These are phyloP conservation scores for Netelia melanura DNA, from an alignment of 2,888 invertebrate genomes.

Conservation along the genomic window DNA sequence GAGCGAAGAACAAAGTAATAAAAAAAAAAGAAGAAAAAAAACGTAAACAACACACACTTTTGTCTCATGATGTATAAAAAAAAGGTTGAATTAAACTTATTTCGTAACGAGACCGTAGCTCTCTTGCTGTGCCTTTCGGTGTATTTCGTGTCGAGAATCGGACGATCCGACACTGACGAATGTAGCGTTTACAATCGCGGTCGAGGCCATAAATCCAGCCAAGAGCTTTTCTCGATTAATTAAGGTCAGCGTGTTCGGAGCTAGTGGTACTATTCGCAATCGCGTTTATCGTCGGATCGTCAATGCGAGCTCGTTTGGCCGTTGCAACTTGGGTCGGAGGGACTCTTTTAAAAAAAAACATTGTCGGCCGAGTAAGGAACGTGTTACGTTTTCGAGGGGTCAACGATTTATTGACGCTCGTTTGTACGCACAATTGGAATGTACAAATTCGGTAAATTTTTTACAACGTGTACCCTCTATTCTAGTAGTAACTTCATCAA, in stretches of 20 bases:
- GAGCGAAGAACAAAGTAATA: slow-evolving; percentile 74
- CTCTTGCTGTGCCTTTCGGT: slow-evolving; percentile 24
- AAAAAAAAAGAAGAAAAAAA: slow-evolving; percentile 38
- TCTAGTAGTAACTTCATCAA: slow-evolving; percentile 18
- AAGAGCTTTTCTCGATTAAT: neutral
- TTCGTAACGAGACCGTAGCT: slow-evolving; percentile 78
- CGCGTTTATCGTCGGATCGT: slow-evolving; percentile 5
- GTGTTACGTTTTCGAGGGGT: neutral
- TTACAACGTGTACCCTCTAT: neutral
- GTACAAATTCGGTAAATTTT: neutral
- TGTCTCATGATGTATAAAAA: slow-evolving; percentile 82
- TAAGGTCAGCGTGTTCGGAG: neutral
- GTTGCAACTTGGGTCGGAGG: neutral
- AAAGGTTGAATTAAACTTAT: slow-evolving; percentile 82
- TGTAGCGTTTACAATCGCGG: neutral
- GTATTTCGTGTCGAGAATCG: neutral
- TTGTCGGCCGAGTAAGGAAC: neutral
- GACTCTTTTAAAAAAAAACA: neutral
- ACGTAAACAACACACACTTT: slow-evolving; percentile 60
- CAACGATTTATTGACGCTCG: slow-evolving; percentile 27
- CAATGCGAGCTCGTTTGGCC: neutral
- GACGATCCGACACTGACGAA: neutral
- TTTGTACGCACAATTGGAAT: slow-evolving; percentile 9
- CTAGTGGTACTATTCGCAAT: neutral
- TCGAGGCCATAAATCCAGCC: neutral